Evolutionary conservation across 1,140 invertebrate species (phyloP), one percentile per base, ranked within the genome.

Genomic region (Meloidogyne hapla): DNA sequence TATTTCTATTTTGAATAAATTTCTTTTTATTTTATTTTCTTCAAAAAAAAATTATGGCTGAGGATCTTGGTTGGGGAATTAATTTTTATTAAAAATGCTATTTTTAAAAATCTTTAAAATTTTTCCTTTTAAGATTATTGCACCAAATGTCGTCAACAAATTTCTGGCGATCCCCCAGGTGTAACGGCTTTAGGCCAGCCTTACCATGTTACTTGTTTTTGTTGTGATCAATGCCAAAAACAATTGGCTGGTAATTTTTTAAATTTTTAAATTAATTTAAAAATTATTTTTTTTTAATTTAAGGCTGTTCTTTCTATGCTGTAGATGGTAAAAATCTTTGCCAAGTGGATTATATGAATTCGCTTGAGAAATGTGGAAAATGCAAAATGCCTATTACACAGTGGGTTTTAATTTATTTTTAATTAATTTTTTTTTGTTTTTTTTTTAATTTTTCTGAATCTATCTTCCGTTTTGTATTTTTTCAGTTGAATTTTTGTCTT

Each of bases 201-300:
- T 65, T 98, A 94, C 86, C 96, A 99, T 88, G 94, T 96, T 33
- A 90, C 91, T 77, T 99, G 96, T 86, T 99, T 99, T 85, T 92
- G 92, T 38, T 99, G 96, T 87, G 91, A 91, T 80, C 91, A 92
- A 70, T 98, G 96, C 87, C 76, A 80, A 40, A 83, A 83, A 77
- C 82, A 83, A 65, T 73, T 83, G 38, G 81, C 81, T 62, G 81
- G 68, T 70, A 70, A 42, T 68, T 68, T 33, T n/a, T 33, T 33
- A 56, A 48, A n/a, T n/a, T n/a, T 56, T 56, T 56, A 6, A 45
- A 1, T 48, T 12, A 38, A 18, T 69, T 69, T 69, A 9, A 21
- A 38, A 68, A 8, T 33, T 33, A 15, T 15, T n/a, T 40, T 3
- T 40, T 21, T 56, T 25, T 6, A 33, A 33, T 69, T 48, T 25